Percentiles rank a stretch among this genome's conserved stretches.
Evolutionary conservation across 2,113 vertebrate species (phyloP).

Genomic region (Addax nasomaculatus): DNA sequence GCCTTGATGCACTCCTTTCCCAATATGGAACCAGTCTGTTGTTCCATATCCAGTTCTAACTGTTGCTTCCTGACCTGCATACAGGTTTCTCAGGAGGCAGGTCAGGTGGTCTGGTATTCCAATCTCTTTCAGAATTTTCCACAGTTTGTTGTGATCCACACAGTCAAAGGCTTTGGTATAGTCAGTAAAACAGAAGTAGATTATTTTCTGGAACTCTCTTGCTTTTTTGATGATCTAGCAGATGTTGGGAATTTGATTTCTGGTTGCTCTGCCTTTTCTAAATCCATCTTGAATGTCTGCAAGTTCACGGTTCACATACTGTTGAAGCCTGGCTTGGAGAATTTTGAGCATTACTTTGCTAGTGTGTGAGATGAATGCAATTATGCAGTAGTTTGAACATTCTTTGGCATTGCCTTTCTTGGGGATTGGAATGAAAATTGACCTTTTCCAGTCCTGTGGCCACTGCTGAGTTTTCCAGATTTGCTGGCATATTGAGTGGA

Average conservation of each 20-base stretch:
- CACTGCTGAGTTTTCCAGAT: not conserved
- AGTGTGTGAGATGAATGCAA: not conserved
- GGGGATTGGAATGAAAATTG: not conserved
- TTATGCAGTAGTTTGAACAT: not conserved
- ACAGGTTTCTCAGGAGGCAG: not conserved
- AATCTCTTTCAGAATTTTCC: not conserved
- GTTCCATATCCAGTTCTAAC: not conserved
- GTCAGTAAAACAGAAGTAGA: not conserved
- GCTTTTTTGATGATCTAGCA: not conserved
- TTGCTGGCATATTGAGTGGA: not conserved
- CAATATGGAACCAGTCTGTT: not conserved
- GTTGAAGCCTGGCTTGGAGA: not conserved
- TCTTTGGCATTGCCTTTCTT: not conserved
- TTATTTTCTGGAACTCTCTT: not conserved
- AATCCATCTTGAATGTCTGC: not conserved
- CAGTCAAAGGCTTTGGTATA: not conserved
- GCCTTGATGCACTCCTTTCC: not conserved
- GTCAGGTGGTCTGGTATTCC: not conserved
- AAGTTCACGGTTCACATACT: not conserved
- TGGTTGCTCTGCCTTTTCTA: not conserved
- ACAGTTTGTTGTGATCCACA: not conserved
- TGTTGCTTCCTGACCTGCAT: not conserved
- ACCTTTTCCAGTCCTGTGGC: not conserved
- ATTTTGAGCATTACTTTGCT: not conserved
- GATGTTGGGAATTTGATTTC: not conserved